phyloP scores from a whole-genome alignment of 2,888 invertebrate genomes.

The Leptopilina drosophilae region DNA sequence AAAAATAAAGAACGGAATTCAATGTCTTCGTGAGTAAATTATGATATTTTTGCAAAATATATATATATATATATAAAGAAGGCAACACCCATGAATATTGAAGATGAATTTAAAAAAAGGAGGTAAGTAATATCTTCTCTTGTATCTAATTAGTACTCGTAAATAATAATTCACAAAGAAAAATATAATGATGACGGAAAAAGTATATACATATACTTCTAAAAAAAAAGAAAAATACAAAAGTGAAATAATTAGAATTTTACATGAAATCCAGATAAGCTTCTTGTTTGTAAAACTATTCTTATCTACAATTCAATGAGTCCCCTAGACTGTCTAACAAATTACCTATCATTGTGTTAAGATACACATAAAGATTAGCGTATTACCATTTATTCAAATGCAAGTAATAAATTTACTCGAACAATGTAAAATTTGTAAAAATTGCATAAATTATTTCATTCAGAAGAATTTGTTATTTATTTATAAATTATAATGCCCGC shows the following conservation, averaged over 20 bases:
- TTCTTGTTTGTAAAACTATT: slow-evolving; percentile 69
- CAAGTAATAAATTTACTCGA: slow-evolving; percentile 3
- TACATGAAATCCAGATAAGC: slow-evolving; percentile 62
- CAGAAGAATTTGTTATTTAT: not conserved
- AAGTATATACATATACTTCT: not conserved
- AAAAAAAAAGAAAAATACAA: not conserved
- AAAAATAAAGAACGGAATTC: slow-evolving; percentile 15
- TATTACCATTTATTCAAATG: slow-evolving; percentile 35
- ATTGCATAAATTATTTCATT: slow-evolving; percentile 16
- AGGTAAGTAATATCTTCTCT: slow-evolving; percentile 9
- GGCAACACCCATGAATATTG: slow-evolving; percentile 20
- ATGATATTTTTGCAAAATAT: too few relatives aligned
- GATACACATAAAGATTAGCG: slow-evolving; percentile 28
- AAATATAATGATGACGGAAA: not conserved
- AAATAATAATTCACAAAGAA: slow-evolving; percentile 6
- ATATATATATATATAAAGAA: not conserved
- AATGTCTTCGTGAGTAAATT: not conserved
- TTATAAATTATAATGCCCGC: too few relatives aligned
- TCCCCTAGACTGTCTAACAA: not conserved
- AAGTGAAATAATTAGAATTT: slow-evolving; percentile 46
- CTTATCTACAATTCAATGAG: slow-evolving; percentile 60
- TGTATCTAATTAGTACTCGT: slow-evolving; percentile 35
- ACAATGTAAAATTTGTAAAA: slow-evolving; percentile 19
- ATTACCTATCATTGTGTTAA: slow-evolving; percentile 20
- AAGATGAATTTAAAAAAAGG: slow-evolving; percentile 1